A percentile compares a stretch with the other conserved stretches of the same genome.
These are phyloP conservation scores for Clarias fuscus DNA, from an alignment of 2,797 vertebrate genomes.

Conservation along the genomic window DNA sequence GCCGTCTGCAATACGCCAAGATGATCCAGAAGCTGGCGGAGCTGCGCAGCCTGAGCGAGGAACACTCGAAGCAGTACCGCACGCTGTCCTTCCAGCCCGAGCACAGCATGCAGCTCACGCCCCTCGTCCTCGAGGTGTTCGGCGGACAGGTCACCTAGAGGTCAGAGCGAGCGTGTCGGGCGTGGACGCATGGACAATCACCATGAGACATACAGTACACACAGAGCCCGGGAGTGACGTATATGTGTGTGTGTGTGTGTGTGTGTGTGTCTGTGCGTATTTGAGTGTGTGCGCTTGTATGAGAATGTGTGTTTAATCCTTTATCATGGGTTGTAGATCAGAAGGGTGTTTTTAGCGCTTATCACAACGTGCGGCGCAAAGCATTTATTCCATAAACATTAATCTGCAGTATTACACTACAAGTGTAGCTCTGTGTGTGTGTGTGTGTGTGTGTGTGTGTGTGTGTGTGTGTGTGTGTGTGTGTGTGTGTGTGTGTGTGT, in stretches of 20 bases:
- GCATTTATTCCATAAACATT: constrained; percentile 38
- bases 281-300: background rate
- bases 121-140: constrained; percentile 87
- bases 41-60: constrained; percentile 93
- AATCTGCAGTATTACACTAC: constrained; percentile 51
- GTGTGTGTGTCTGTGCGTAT: constrained; percentile 16
- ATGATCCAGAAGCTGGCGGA: constrained; percentile 99
- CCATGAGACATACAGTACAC: constrained; percentile 39
- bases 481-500: constrained; percentile 11
- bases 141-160: constrained; percentile 84
- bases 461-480: constrained; percentile 34
- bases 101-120: constrained; percentile 93
- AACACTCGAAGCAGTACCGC: constrained; percentile 96
- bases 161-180: constrained; percentile 12
- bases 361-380: constrained; percentile 10
- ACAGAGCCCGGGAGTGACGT: constrained; percentile 39
- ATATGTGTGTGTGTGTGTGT: constrained; percentile 19
- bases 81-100: constrained; percentile 86
- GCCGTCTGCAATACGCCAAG: constrained; percentile 90
- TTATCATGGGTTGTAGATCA: constrained; percentile 24
- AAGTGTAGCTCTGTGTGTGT: constrained; percentile 31
- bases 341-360: background rate
- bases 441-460: constrained; percentile 19
- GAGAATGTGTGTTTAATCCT: constrained; percentile 20
- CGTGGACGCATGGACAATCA: constrained; percentile 60